Evolutionary conservation across 2,888 invertebrate species (phyloP), one percentile per base, ranked within the genome.

Genomic region (Agonopterix alstromeriana): DNA sequence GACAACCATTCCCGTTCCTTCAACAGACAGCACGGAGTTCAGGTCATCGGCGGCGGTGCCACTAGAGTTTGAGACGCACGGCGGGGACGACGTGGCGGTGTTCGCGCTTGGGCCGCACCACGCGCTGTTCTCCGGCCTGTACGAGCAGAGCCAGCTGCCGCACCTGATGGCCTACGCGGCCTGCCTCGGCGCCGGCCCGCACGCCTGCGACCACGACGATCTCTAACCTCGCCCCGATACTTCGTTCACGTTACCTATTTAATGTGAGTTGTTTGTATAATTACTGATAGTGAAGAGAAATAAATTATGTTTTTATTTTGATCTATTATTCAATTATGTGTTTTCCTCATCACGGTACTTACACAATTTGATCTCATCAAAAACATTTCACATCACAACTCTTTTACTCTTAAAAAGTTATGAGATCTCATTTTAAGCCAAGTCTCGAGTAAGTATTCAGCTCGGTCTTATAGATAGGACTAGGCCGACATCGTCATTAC

Each of bases 81-180:
- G 93, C 10, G 94, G 94, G 1, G 95, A 95, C 59, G 95, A 95
- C 83, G 95, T 95, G 40, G 91, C 91, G 0, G 92, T 95, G 46
- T 95, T 92, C 77, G 92, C 92, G 60, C 77, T 78, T 49, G 96
- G 93, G 48, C 94, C 94, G 8, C 93, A 92, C 86, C 90, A 94
- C 38, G 93, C 93, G 70, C 82, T 96, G 51, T 94, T 96, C 74
- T 89, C 92, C 10, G 95, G 95, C 8, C 90, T 91, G 45, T 92
- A 92, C 70, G 94, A 96, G 71, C 94, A 96, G 83, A 92, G 92
- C 70, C 92, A 91, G 66, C 91, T 96, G 54, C 94, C 95, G 10
- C 93, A 95, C 77, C 92, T 93, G 48, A 91, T 94, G 85, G 91
- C 88, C 8, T 95, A 91, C 72, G 94, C 94, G 0, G 89, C 92